These are phyloP conservation scores for Nesoenas mayeri DNA, from an alignment of 2,113 vertebrate species.

Conservation along the genomic window DNA sequence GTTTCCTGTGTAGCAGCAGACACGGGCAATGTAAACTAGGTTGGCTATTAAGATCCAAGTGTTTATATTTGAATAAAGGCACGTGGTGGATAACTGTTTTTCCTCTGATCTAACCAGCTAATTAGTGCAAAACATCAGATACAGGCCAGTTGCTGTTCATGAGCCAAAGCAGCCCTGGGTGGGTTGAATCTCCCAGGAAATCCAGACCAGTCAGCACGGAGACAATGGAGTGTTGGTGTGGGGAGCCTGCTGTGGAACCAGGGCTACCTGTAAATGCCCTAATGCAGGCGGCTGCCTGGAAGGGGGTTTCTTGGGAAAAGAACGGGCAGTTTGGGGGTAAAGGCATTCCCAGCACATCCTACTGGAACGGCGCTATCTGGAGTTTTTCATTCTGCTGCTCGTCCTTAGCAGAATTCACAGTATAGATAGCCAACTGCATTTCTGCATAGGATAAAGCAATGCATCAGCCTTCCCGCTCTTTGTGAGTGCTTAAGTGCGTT, in stretches of 20 bases:
- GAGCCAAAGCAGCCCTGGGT: not conserved
- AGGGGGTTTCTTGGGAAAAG: not conserved
- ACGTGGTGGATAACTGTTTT: rapidly evolving
- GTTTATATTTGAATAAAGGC: not conserved
- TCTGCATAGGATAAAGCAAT: no score
- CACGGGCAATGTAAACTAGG: not conserved
- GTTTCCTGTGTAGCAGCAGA: not conserved
- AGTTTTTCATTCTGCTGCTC: no score
- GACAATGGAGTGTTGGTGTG: rapidly evolving
- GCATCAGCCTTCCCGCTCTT: not conserved
- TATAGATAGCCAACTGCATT: rapidly evolving
- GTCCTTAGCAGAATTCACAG: not conserved
- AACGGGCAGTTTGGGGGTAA: not conserved
- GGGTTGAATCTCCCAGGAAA: not conserved
- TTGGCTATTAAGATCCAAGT: not conserved
- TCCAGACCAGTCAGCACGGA: rapidly evolving
- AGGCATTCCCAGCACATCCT: no score
- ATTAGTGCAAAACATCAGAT: rapidly evolving
- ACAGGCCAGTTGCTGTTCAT: rapidly evolving
- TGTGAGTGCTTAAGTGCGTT: not conserved
- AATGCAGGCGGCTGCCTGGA: not conserved
- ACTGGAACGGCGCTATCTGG: no score
- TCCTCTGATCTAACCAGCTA: not conserved
- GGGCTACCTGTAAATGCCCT: not conserved
- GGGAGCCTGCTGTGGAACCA: not conserved